phyloP scores from a whole-genome alignment of 2,888 invertebrate genomes.

The Hirtodrosophila confusa region DNA sequence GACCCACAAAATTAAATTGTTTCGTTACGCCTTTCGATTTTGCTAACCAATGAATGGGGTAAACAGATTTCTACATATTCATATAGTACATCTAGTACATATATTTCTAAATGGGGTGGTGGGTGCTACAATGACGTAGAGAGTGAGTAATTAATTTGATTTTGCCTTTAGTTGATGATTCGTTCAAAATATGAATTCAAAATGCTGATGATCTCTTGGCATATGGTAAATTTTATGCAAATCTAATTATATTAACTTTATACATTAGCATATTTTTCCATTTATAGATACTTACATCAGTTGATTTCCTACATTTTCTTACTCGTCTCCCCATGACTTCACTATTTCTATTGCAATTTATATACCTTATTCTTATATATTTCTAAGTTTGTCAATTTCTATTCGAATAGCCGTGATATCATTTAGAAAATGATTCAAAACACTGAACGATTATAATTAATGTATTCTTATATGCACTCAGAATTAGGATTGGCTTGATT shows the following conservation, averaged over 20 bases:
- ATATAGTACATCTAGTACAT: constrained; percentile 15
- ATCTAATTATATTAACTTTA: neutral
- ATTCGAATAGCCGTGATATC: constrained; percentile 28
- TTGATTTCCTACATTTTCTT: neutral
- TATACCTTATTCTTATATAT: constrained; percentile 10
- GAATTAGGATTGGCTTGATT: too few species aligned
- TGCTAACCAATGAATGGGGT: constrained; percentile 36
- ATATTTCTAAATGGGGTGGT: constrained; percentile 17
- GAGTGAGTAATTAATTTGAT: constrained; percentile 49
- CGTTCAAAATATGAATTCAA: constrained; percentile 11
- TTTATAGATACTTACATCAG: constrained; percentile 7
- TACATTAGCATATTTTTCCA: neutral
- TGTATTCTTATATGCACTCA: neutral
- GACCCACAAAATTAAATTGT: constrained; percentile 61
- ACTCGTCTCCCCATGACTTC: constrained; percentile 6
- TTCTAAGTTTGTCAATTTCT: neutral
- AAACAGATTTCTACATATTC: constrained; percentile 24
- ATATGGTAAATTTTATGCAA: constrained; percentile 24
- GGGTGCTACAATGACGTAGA: constrained; percentile 42
- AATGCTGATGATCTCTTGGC: constrained; percentile 6
- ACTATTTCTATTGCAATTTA: constrained; percentile 1
- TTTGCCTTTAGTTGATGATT: constrained; percentile 24
- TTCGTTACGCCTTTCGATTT: constrained; percentile 64
- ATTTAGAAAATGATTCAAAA: constrained; percentile 10
- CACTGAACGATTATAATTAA: neutral